Conservation (phyloP, 2,797 vertebrate species). For the Poecilia wingei region DNA sequence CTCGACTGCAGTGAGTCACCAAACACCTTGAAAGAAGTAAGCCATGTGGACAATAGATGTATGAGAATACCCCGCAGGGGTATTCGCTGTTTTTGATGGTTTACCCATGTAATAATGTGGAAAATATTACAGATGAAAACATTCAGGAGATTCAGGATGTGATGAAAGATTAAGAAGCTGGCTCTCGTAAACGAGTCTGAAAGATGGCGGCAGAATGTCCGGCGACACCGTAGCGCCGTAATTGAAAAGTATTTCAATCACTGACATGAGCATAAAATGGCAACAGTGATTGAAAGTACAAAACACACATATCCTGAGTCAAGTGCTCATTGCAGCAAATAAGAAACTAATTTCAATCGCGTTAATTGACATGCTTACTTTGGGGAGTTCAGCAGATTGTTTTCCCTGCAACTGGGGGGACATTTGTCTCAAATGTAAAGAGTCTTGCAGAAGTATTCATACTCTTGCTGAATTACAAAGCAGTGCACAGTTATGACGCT, state of each 20-base stretch:
- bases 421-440: slow-evolving; percentile 6
- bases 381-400: slow-evolving; percentile 40
- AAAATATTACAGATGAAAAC: slow-evolving; percentile 35
- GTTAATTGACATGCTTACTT: slow-evolving; percentile 43
- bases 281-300: slow-evolving; percentile 62
- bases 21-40: slow-evolving; percentile 46
- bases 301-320: slow-evolving; percentile 55
- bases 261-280: slow-evolving; percentile 44
- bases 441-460: not conserved
- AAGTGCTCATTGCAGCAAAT: slow-evolving; percentile 52
- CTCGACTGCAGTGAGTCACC: slow-evolving; percentile 50
- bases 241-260: slow-evolving; percentile 55
- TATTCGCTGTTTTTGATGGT: slow-evolving; percentile 62
- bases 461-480: not conserved
- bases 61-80: slow-evolving; percentile 48
- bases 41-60: slow-evolving; percentile 48
- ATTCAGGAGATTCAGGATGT: slow-evolving; percentile 47
- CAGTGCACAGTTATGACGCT: not conserved
- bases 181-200: slow-evolving; percentile 36
- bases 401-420: slow-evolving; percentile 42
- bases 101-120: slow-evolving; percentile 43
- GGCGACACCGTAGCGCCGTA: slow-evolving; percentile 12
- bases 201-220: slow-evolving; percentile 34
- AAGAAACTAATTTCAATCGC: slow-evolving; percentile 44
- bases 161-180: slow-evolving; percentile 44